These are phyloP conservation scores for Eilema griseolum DNA, from an alignment of 2,888 invertebrate genomes.

Conservation along the genomic window DNA sequence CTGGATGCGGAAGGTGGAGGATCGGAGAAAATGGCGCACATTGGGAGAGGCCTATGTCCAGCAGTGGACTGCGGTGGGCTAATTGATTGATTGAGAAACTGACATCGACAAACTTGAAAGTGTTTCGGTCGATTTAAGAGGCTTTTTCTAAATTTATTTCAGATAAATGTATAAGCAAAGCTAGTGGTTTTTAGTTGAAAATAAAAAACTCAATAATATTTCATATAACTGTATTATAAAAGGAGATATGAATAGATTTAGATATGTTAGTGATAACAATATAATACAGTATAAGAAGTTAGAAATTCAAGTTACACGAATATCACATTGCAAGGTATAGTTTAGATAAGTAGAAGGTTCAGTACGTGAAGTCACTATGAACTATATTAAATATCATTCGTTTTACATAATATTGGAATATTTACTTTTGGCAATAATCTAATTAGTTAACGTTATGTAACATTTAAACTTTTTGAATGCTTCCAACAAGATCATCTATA, in stretches of 20 bases:
- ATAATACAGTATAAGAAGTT: conserved; percentile 59
- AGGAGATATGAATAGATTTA: conserved; percentile 65
- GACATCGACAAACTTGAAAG: too few relatives aligned
- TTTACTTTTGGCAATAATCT: conserved; percentile 22
- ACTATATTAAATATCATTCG: conserved; percentile 23
- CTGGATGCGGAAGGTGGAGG: too few relatives aligned
- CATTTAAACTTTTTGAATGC: background rate
- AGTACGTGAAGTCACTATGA: conserved; percentile 47
- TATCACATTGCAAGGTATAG: conserved; percentile 67
- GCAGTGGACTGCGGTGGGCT: too few relatives aligned
- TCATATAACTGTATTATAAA: conserved; percentile 62
- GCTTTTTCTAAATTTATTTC: too few relatives aligned
- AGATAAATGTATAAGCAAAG: too few relatives aligned
- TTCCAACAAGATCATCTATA: conserved; percentile 5
- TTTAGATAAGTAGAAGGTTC: conserved; percentile 50
- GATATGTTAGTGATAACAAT: conserved; percentile 68
- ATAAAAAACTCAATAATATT: conserved; percentile 36
- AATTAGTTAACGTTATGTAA: conserved; percentile 6
- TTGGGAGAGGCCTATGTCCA: too few relatives aligned
- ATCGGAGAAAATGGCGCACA: too few relatives aligned
- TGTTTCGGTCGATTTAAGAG: background rate
- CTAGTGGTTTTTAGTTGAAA: too few relatives aligned
- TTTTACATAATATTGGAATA: conserved; percentile 19
- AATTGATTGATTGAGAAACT: too few relatives aligned
- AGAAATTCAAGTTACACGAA: conserved; percentile 60